Evolutionary conservation across 2,888 invertebrate genomes (phyloP).

Genomic region (Nymphalis urticae): DNA sequence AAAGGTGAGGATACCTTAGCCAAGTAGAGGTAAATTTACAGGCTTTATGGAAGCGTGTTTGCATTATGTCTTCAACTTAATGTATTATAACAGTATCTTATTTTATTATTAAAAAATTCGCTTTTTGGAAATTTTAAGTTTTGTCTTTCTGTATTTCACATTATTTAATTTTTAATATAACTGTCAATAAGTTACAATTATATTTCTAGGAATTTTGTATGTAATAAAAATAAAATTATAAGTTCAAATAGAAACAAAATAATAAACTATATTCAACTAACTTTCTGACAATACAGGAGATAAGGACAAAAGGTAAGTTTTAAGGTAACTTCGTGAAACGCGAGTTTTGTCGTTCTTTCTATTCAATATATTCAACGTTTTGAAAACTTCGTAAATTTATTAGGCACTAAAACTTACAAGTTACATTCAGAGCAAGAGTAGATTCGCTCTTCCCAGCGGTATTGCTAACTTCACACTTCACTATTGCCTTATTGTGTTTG

Average conservation of each 20-base stretch:
- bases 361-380: conserved; percentile 4
- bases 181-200: too few species aligned
- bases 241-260: background rate
- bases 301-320: background rate
- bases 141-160: too few species aligned
- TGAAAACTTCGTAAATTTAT: conserved; percentile 1
- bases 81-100: too few species aligned
- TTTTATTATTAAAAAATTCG: too few species aligned
- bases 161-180: too few species aligned
- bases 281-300: background rate
- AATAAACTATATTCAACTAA: background rate
- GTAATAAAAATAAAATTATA: too few species aligned
- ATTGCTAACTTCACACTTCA: conserved; percentile 96
- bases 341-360: background rate
- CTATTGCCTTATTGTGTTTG: conserved; percentile 90
- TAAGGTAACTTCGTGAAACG: background rate
- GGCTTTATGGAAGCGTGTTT: too few species aligned
- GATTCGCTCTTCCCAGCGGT: conserved; percentile 93
- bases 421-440: conserved; percentile 91
- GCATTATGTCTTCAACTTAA: too few species aligned
- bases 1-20: too few species aligned
- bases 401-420: conserved; percentile 86
- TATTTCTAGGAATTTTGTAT: too few species aligned
- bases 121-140: too few species aligned
- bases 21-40: too few species aligned